Percentiles rank a stretch among this genome's conserved stretches.
These are phyloP conservation scores for Melanotaenia nigrans DNA, from an alignment of 2,797 vertebrate species.

Conservation along the genomic window DNA sequence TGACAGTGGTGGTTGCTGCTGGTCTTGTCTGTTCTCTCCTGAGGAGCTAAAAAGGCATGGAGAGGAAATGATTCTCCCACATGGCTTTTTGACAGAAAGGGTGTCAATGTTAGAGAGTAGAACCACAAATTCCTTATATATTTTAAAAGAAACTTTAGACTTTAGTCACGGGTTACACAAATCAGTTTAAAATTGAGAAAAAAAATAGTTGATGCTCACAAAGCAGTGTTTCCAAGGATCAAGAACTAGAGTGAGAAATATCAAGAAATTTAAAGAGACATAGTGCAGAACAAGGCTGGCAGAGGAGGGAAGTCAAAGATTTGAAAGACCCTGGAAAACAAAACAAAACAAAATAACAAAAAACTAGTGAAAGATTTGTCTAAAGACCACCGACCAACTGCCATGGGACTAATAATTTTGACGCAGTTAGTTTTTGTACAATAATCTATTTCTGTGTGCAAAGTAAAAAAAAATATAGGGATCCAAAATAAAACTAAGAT, in stretches of 20 bases:
- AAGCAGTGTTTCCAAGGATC: not conserved
- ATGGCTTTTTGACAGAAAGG: constrained; percentile 39
- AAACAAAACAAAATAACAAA: not conserved
- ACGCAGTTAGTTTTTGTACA: no score
- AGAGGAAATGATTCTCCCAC: constrained; percentile 28
- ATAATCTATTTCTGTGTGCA: no score
- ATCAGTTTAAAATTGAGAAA: not conserved
- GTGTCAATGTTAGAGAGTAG: constrained; percentile 7
- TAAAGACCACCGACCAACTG: not conserved
- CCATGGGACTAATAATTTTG: no score
- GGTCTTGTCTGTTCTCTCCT: constrained; percentile 39
- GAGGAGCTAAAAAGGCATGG: constrained; percentile 19
- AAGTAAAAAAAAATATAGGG: no score
- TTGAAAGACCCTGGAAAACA: not conserved
- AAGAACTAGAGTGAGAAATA: no score
- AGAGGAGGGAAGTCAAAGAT: no score
- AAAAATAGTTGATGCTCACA: not conserved
- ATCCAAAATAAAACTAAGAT: no score
- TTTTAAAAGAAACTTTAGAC: not conserved
- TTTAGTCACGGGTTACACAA: no score
- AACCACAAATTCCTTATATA: constrained; percentile 7
- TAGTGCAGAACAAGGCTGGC: not conserved
- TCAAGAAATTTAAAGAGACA: not conserved
- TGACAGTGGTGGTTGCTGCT: constrained; percentile 65
- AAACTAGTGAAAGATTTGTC: not conserved